A percentile compares a stretch with the other conserved stretches of the same genome.
These are phyloP conservation scores for Seriola quinqueradiata DNA, from an alignment of 2,113 vertebrate species.

Conservation along the genomic window DNA sequence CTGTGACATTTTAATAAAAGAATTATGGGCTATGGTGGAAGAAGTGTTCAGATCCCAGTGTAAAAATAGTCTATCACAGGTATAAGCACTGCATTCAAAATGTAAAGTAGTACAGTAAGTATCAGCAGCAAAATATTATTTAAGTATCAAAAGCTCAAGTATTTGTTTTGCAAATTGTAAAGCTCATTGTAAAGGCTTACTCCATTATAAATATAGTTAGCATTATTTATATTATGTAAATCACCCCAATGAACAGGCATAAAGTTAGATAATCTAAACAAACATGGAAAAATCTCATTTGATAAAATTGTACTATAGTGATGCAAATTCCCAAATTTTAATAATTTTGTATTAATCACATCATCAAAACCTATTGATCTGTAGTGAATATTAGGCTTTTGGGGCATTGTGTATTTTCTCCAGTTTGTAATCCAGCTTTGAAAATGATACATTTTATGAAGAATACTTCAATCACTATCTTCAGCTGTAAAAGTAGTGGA, in stretches of 20 bases:
- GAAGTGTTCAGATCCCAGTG: not conserved
- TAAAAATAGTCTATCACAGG: not conserved
- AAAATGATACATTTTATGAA: too few species aligned
- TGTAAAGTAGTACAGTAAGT: not conserved
- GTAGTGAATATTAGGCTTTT: not conserved
- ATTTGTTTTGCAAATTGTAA: not conserved
- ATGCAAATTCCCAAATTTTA: not conserved
- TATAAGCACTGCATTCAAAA: not conserved
- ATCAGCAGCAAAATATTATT: not conserved
- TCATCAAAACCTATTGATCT: not conserved
- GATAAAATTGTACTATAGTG: not conserved
- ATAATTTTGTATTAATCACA: not conserved
- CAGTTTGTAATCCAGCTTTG: too few species aligned
- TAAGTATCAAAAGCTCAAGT: not conserved
- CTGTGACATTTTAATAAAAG: conserved; percentile 39
- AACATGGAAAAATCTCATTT: not conserved
- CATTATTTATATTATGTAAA: not conserved
- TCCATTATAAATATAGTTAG: too few species aligned
- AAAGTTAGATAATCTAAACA: not conserved
- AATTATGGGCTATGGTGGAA: not conserved
- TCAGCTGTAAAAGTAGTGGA: too few species aligned
- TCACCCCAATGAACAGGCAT: not conserved
- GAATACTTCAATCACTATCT: too few species aligned
- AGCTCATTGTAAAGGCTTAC: too few species aligned
- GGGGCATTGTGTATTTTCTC: not conserved